These are phyloP conservation scores for Periphyllus acericola DNA, from an alignment of 2,888 invertebrate genomes.

Conservation along the genomic window DNA sequence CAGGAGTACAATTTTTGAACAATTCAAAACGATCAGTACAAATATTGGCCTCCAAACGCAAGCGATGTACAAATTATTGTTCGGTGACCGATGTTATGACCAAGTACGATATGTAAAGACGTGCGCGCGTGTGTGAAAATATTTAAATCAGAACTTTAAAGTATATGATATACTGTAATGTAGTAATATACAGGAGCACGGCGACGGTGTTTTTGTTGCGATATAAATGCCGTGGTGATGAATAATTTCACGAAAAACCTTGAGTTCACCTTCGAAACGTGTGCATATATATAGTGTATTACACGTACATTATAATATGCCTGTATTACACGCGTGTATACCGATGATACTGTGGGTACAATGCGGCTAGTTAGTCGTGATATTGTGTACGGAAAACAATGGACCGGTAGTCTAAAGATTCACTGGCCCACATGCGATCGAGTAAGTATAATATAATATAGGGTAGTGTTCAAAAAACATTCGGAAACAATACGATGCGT, in stretches of 20 bases:
- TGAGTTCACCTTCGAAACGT: constrained; percentile 8
- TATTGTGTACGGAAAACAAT: constrained; percentile 53
- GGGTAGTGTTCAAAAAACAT: constrained; percentile 9
- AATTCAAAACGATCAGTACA: too few relatives aligned
- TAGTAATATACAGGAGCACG: too few relatives aligned
- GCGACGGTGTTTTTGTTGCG: background rate
- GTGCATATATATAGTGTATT: background rate
- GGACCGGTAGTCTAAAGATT: constrained; percentile 39
- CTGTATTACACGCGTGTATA: background rate
- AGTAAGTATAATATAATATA: too few relatives aligned
- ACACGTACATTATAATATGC: background rate
- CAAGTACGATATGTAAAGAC: too few relatives aligned
- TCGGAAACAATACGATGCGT: constrained; percentile 9
- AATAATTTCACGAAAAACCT: constrained; percentile 40
- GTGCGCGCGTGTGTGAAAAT: background rate
- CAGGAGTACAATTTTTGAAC: too few relatives aligned
- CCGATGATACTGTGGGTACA: background rate
- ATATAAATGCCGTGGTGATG: background rate
- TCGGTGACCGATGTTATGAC: too few relatives aligned
- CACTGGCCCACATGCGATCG: background rate
- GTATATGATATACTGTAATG: background rate
- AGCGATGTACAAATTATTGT: too few relatives aligned
- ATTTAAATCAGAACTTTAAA: background rate
- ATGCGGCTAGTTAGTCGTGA: constrained; percentile 54
- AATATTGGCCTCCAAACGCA: too few relatives aligned